Evolutionary conservation across 2,888 invertebrate species (phyloP).

Genomic region (Ashinkailepas kermadecensis): DNA sequence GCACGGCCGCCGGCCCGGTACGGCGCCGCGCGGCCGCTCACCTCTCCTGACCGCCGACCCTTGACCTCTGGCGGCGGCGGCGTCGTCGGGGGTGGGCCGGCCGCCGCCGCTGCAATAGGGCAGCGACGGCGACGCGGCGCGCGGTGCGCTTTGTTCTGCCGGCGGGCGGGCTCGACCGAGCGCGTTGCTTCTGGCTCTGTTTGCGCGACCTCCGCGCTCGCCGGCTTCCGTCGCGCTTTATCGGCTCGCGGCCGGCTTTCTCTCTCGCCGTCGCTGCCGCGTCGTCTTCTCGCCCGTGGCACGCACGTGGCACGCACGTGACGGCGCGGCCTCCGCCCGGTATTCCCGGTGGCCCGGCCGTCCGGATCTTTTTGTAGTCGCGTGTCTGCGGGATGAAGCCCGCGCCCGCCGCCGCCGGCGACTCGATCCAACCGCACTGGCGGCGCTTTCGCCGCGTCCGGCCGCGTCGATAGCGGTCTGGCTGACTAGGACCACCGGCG

Average conservation of each 20-base stretch:
- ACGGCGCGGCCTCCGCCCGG: slow-evolving; percentile 93
- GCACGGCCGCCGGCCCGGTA: too few species aligned
- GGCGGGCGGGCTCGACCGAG: neutral
- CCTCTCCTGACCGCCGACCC: neutral
- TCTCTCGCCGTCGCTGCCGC: slow-evolving; percentile 61
- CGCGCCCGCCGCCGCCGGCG: too few species aligned
- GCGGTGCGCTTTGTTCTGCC: neutral
- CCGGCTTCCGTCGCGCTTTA: neutral
- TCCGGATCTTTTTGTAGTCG: slow-evolving; percentile 75
- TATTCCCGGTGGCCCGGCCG: slow-evolving; percentile 86
- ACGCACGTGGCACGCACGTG: slow-evolving; percentile 71
- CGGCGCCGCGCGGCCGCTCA: too few species aligned
- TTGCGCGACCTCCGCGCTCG: neutral
- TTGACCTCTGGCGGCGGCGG: neutral
- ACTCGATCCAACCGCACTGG: too few species aligned
- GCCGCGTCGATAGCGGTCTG: too few species aligned
- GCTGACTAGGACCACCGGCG: too few species aligned
- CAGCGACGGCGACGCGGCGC: neutral
- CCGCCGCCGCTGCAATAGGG: neutral
- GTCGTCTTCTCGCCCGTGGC: slow-evolving; percentile 81
- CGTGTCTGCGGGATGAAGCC: slow-evolving; percentile 50
- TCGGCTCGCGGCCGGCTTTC: neutral
- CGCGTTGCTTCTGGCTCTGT: neutral
- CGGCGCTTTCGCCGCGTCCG: too few species aligned
- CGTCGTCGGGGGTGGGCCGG: neutral